phyloP scores from a whole-genome alignment of 1,140 invertebrate species.

The Geopemphigus sp. region DNA sequence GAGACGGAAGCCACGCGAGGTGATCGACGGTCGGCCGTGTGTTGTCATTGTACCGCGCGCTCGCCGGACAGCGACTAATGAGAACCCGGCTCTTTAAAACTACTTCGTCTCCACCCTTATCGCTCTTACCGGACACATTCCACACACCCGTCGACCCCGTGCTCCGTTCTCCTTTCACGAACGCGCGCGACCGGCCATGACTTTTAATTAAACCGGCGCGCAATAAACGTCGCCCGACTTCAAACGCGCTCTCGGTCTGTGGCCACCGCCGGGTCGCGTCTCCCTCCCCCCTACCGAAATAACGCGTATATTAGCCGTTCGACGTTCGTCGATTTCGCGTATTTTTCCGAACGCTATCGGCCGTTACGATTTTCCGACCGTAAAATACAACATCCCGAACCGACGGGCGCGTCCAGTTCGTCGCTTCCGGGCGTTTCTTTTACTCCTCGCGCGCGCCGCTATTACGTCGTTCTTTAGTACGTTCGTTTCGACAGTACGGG shows the following conservation, averaged over 20 bases:
- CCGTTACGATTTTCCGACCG: too few relatives aligned
- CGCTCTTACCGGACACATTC: not conserved
- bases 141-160: not conserved
- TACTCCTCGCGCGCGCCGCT: too few relatives aligned
- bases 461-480: too few relatives aligned
- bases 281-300: too few relatives aligned
- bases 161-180: not conserved
- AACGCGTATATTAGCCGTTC: not conserved
- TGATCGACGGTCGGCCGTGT: constrained; percentile 24
- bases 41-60: too few relatives aligned
- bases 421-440: too few relatives aligned
- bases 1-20: not conserved
- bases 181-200: not conserved
- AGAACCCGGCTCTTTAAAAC: constrained; percentile 37
- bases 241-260: not conserved
- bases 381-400: too few relatives aligned
- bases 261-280: too few relatives aligned
- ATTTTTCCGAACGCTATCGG: not conserved
- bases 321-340: not conserved
- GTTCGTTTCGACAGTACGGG: too few relatives aligned
- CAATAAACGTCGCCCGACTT: constrained; percentile 20
- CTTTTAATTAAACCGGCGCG: constrained; percentile 41
- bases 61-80: constrained; percentile 42
- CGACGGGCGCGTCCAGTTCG: too few relatives aligned
- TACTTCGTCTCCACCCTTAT: constrained; percentile 6